Evolutionary conservation across 2,113 vertebrate species (phyloP).

Genomic region (Atherinomorus stipes): DNA sequence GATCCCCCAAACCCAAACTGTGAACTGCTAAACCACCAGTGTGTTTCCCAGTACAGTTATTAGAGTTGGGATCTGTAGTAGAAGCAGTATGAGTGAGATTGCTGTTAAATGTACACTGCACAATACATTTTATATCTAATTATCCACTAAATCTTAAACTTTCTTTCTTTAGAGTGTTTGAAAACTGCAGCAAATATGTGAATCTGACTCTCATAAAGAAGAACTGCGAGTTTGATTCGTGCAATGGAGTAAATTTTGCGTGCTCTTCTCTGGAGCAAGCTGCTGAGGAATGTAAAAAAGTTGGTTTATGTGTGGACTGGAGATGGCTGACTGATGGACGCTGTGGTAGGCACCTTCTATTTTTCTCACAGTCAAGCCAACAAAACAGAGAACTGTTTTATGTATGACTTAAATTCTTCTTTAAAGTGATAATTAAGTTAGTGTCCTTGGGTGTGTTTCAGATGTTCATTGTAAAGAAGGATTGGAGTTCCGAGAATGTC

Average conservation of each 20-base stretch:
- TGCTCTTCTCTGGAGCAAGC: constrained; percentile 73
- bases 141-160: too few relatives aligned
- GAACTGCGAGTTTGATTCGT: constrained; percentile 72
- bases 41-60: constrained; percentile 29
- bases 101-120: too few relatives aligned
- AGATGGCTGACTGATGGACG: constrained; percentile 65
- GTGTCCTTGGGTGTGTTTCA: constrained; percentile 43
- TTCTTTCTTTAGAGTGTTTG: constrained; percentile 67
- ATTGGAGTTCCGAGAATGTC: constrained; percentile 69
- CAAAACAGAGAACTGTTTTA: too few relatives aligned
- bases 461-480: constrained; percentile 57
- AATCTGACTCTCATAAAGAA: constrained; percentile 45
- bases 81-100: too few relatives aligned
- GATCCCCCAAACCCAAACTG: constrained; percentile 41
- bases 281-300: constrained; percentile 64
- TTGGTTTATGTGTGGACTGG: constrained; percentile 75
- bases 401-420: too few relatives aligned
- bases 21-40: constrained; percentile 65
- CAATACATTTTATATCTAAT: too few relatives aligned
- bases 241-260: neutral
- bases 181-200: constrained; percentile 46
- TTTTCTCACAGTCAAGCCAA: neutral
- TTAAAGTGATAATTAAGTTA: neutral
- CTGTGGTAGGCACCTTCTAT: constrained; percentile 65
- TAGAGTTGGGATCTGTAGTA: too few relatives aligned